Conservation (phyloP, 2,113 vertebrate genomes). For the Syrrhaptes paradoxus region DNA sequence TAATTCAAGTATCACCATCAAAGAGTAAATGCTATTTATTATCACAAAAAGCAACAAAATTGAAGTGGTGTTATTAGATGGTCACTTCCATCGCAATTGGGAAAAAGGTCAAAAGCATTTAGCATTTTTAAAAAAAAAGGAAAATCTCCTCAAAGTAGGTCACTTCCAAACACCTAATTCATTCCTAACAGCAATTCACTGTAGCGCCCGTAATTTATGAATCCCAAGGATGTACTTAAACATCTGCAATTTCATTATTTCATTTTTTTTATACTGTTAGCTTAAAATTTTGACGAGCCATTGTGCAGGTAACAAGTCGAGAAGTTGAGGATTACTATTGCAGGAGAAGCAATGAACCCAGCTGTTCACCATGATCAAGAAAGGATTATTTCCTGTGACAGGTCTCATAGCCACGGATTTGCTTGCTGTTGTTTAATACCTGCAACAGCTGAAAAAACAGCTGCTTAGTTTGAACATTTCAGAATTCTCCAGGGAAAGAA, state of each 20-base stretch:
- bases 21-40: slow-evolving; percentile 6
- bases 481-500: not conserved
- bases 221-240: slow-evolving; percentile 10
- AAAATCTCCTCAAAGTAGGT: not conserved
- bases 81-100: not conserved
- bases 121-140: not conserved
- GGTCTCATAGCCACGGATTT: slow-evolving; percentile 28
- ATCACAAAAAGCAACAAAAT: not conserved
- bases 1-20: not conserved
- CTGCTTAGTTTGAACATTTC: slow-evolving; percentile 7
- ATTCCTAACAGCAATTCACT: not conserved
- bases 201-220: not conserved
- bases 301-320: not conserved
- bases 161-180: not conserved
- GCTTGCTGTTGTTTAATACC: slow-evolving; percentile 53
- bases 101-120: slow-evolving; percentile 26
- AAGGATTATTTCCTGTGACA: slow-evolving; percentile 34
- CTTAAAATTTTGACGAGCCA: not conserved
- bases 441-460: slow-evolving; percentile 58
- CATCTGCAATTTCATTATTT: slow-evolving; percentile 8
- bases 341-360: slow-evolving; percentile 8
- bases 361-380: slow-evolving; percentile 22
- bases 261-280: not conserved
- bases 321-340: not conserved
- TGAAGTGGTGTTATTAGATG: not conserved